Evolutionary conservation across 30 jellyfish, hydroid and myxozoan genomes (phyloP).

Genomic region (Hydractinia symbiolongicarpus): DNA sequence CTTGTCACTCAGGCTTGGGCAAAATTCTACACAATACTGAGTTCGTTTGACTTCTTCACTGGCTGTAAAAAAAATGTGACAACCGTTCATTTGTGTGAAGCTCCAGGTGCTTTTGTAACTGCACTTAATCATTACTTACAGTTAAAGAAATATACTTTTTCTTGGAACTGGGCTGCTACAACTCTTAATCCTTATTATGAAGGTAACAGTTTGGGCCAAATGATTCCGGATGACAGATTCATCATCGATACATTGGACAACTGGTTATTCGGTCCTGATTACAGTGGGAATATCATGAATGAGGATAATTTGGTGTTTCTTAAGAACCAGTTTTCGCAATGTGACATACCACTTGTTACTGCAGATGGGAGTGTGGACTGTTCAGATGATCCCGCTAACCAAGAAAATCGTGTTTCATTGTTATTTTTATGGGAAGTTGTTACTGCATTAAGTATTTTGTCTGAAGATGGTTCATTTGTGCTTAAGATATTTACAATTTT

Average conservation of each 20-base stretch:
- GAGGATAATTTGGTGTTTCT: slow-evolving; percentile 28
- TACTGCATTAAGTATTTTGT: slow-evolving; percentile 52
- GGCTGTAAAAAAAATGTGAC: slow-evolving; percentile 2
- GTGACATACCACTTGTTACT: slow-evolving; percentile 51
- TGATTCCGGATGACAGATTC: slow-evolving; percentile 83
- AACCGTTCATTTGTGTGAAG: slow-evolving; percentile 94
- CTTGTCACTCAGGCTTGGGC: slow-evolving; percentile 98
- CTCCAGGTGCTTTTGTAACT: slow-evolving; percentile 98
- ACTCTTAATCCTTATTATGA: slow-evolving; percentile 91
- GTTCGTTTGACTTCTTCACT: slow-evolving; percentile 46
- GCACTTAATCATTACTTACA: slow-evolving; percentile 73
- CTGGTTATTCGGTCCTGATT: slow-evolving; percentile 92
- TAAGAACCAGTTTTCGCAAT: slow-evolving; percentile 16
- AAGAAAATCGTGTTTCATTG: slow-evolving; percentile 65
- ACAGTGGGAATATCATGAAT: slow-evolving; percentile 68
- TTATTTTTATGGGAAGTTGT: slow-evolving; percentile 77
- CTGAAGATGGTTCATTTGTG: slow-evolving; percentile 50
- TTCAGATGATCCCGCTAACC: slow-evolving; percentile 80
- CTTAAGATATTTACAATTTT: slow-evolving; percentile 74
- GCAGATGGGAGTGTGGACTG: slow-evolving; percentile 99
- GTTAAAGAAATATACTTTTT: slow-evolving; percentile 2
- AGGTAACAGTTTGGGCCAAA: slow-evolving; percentile 63
- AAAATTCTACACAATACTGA: slow-evolving; percentile 67
- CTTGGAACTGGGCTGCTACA: slow-evolving; percentile 80
- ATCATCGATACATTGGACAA: slow-evolving; percentile 49